Percentiles rank a stretch among this genome's conserved stretches.
These are phyloP conservation scores for Spatula clypeata DNA, from an alignment of 2,797 vertebrate species.

Conservation along the genomic window DNA sequence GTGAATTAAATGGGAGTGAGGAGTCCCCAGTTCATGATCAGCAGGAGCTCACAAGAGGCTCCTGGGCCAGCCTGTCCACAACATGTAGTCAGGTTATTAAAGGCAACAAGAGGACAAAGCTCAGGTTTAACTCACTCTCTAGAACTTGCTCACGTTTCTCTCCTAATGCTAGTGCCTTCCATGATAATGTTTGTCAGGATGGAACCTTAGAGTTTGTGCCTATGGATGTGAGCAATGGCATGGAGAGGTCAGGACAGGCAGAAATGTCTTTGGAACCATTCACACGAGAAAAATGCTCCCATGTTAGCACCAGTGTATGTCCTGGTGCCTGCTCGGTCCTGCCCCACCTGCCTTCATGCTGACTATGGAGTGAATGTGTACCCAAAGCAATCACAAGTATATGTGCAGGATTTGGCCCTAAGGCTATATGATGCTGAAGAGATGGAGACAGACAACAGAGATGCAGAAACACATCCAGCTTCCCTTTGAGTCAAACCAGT, in stretches of 20 bases:
- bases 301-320: neutral
- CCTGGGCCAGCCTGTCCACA: neutral
- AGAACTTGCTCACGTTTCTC: neutral
- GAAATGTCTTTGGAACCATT: neutral
- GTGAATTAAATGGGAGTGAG: neutral
- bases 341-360: neutral
- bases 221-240: rapidly evolving
- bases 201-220: neutral
- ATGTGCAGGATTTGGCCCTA: neutral
- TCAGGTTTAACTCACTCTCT: neutral
- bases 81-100: neutral
- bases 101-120: neutral
- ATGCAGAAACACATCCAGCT: neutral
- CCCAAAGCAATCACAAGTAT: neutral
- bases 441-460: neutral
- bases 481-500: neutral
- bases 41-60: rapidly evolving
- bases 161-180: neutral
- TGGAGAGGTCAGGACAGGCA: neutral
- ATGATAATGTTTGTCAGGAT: neutral
- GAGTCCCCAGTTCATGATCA: neutral
- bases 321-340: neutral
- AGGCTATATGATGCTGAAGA: neutral
- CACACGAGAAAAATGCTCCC: neutral
- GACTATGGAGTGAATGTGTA: neutral